Base-by-base conservation (phyloP, 1,140 invertebrate genomes). In the Papilio helenus region DNA sequence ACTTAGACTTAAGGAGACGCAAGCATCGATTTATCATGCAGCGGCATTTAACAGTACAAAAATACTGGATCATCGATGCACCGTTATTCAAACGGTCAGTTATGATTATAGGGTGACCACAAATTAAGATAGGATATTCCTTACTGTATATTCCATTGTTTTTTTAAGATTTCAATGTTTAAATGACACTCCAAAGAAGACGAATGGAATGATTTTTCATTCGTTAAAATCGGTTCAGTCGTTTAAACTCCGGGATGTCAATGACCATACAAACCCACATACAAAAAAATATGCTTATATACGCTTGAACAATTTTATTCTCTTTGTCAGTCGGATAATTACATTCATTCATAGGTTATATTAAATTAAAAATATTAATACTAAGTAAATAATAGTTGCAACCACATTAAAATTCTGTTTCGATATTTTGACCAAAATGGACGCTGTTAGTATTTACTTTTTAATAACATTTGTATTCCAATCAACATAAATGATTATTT, bases 1-100 rank as follows among this genome's bases (percentile, higher is more conserved):
- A 77, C 39, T 77, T 77, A 77, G 14, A 68, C 51, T 77, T 29
- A 68, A 61, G 29, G 58, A 77, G 76, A 77, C 46, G 76, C 26
- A 76, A 58, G 18, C 81, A 84, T 85, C 82, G 76, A 78, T 79
- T 80, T 81, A 83, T 80, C 81, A 80, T 74, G 72, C 79, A 79
- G 55, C 81, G 85, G 85, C 84, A 86, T 88, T 89, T 88, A 91
- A 91, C 88, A 87, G 88, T 91, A 89, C 89, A 86, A 88, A 90
- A 87, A 91, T 90, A 87, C 86, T 90, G 88, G 87, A 86, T 85
- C 85, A 84, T 80, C 80, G 74, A 7, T 23, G 61, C 83, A 90
- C 89, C 90, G 90, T 91, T 92, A 92, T 26, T 82, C 79, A 83
- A 85, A 81, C 85, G 83, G 85, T 82, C 85, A 79, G 79, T 78